A percentile compares a stretch with the other conserved stretches of the same genome.
Conservation (phyloP, 2,113 vertebrate species). For the Pogonocichla stellata region DNA sequence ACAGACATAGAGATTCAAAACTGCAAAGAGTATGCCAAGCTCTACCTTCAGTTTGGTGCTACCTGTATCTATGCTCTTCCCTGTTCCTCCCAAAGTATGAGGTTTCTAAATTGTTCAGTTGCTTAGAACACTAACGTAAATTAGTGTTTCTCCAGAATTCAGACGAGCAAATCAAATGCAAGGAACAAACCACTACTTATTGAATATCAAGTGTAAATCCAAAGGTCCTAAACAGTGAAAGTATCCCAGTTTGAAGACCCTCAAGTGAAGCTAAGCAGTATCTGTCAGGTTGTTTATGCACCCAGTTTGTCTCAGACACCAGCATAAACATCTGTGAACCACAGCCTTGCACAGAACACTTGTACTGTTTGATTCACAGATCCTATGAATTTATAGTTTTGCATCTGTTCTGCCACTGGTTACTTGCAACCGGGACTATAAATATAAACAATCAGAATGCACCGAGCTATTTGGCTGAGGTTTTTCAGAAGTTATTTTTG, state of each 20-base stretch:
- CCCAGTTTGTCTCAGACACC: neutral
- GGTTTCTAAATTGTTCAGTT: neutral
- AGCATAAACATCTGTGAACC: neutral
- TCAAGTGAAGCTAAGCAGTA: neutral
- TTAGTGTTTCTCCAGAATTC: neutral
- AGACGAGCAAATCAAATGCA: fast-evolving
- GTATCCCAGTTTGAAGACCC: neutral
- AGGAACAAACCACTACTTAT: neutral
- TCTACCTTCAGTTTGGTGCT: neutral
- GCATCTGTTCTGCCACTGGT: neutral
- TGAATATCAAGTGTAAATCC: neutral
- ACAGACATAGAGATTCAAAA: neutral
- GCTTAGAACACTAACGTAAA: neutral
- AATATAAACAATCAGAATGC: neutral
- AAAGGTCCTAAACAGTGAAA: neutral
- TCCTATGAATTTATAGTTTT: neutral
- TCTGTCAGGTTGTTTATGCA: neutral
- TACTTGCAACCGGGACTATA: neutral
- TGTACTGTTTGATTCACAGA: neutral
- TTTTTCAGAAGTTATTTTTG: constrained; percentile 7
- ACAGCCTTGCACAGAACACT: neutral
- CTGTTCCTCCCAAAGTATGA: neutral
- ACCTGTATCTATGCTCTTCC: neutral
- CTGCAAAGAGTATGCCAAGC: neutral
- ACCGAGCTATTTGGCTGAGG: neutral